phyloP scores from a whole-genome alignment of 37 sponge, comb jelly and placozoan species.

The Eunapius fragilis region DNA sequence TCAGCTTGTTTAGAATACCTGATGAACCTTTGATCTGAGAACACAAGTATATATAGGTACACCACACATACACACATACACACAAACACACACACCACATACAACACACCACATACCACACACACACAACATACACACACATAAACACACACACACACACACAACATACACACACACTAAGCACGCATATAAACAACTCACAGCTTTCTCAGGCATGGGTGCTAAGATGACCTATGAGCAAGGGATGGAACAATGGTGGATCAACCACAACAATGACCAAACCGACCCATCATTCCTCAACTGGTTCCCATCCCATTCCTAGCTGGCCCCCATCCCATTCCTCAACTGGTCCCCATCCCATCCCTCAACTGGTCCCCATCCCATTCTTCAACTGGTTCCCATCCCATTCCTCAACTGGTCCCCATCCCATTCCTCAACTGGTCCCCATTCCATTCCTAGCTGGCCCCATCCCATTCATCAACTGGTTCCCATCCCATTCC shows the following conservation, averaged over 20 bases:
- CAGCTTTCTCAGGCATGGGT: slow-evolving; percentile 77
- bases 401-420: too few species aligned
- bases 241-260: background rate
- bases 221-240: slow-evolving; percentile 54
- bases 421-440: background rate
- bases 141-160: too few species aligned
- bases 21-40: slow-evolving; percentile 67
- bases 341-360: background rate
- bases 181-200: slow-evolving; percentile 6
- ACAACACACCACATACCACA: too few species aligned
- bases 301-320: too few species aligned
- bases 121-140: too few species aligned
- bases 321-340: background rate
- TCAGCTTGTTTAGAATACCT: slow-evolving; percentile 67
- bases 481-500: too few species aligned
- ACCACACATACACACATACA: background rate
- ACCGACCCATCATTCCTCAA: too few species aligned
- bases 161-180: too few species aligned
- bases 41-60: too few species aligned
- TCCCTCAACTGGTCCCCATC: background rate
- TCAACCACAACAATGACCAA: background rate
- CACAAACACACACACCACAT: background rate
- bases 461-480: too few species aligned
- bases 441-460: background rate
- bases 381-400: background rate